Percentiles rank a stretch among this genome's conserved stretches.
These are phyloP conservation scores for Ditula angustiorana DNA, from an alignment of 2,888 invertebrate species.

Conservation along the genomic window DNA sequence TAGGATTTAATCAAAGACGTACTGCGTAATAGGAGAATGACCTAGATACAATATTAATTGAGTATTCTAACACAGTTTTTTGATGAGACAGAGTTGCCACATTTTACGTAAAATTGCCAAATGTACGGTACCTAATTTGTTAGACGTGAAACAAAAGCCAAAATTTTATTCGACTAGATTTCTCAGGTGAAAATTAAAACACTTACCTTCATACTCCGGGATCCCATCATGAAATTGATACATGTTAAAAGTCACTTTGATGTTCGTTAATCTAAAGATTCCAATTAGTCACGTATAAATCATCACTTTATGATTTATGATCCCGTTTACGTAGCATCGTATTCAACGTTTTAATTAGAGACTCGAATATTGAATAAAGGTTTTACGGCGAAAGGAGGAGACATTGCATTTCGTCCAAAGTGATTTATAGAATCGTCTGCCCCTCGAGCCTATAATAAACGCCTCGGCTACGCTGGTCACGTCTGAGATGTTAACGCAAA, in stretches of 20 bases:
- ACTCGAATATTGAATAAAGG: not conserved
- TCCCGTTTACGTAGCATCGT: not conserved
- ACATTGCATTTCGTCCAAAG: not conserved
- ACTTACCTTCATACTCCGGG: too few relatives aligned
- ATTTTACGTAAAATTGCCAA: too few relatives aligned
- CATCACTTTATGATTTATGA: slow-evolving; percentile 7
- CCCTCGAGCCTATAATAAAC: not conserved
- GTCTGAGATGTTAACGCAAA: slow-evolving; percentile 6
- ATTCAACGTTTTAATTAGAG: not conserved
- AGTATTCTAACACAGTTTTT: too few relatives aligned
- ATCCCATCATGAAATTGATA: not conserved
- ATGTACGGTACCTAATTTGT: too few relatives aligned
- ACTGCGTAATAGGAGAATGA: too few relatives aligned
- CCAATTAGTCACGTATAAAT: not conserved
- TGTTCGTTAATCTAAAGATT: not conserved
- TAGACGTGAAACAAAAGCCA: too few relatives aligned
- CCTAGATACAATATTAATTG: too few relatives aligned
- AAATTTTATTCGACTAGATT: too few relatives aligned
- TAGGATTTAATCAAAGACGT: too few relatives aligned
- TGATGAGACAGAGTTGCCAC: too few relatives aligned
- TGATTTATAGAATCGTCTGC: not conserved
- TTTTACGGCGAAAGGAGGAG: not conserved
- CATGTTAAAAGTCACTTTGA: not conserved
- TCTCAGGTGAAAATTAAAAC: too few relatives aligned
- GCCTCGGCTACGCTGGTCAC: slow-evolving; percentile 1